A percentile compares a stretch with the other conserved stretches of the same genome.
These are phyloP conservation scores for Megathymus violae DNA, from an alignment of 1,140 invertebrate species.

Conservation along the genomic window DNA sequence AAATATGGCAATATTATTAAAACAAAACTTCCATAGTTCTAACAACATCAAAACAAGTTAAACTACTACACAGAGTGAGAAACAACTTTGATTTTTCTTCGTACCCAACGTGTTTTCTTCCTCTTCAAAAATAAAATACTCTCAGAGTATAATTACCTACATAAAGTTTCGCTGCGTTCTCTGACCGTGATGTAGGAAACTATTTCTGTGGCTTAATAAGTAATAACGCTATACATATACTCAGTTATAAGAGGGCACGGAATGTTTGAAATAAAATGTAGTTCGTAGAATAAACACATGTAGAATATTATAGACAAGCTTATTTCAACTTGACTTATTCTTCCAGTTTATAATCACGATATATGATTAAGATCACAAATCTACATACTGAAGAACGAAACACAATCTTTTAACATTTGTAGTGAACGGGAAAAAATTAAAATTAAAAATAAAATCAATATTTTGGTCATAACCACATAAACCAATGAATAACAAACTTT, in stretches of 20 bases:
- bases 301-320: no score
- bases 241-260: neutral
- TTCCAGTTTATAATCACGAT: no score
- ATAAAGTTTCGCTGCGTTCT: conserved; percentile 23
- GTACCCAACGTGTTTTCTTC: conserved; percentile 21
- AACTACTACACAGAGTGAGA: conserved; percentile 16
- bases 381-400: no score
- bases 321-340: no score
- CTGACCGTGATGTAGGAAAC: conserved; percentile 28
- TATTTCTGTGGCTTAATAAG: conserved; percentile 24
- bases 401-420: no score
- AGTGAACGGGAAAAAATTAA: no score
- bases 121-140: conserved; percentile 21
- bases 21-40: neutral
- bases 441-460: no score
- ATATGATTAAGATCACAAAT: no score
- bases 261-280: neutral
- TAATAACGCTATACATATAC: conserved; percentile 9
- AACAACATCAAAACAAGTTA: neutral
- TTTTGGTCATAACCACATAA: no score
- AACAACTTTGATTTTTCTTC: conserved; percentile 16
- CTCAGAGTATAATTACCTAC: conserved; percentile 26
- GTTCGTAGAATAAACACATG: no score
- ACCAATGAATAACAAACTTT: no score
- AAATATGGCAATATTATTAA: neutral